Conservation (phyloP, 1,140 invertebrate species). For the Hormaphis cornu region DNA sequence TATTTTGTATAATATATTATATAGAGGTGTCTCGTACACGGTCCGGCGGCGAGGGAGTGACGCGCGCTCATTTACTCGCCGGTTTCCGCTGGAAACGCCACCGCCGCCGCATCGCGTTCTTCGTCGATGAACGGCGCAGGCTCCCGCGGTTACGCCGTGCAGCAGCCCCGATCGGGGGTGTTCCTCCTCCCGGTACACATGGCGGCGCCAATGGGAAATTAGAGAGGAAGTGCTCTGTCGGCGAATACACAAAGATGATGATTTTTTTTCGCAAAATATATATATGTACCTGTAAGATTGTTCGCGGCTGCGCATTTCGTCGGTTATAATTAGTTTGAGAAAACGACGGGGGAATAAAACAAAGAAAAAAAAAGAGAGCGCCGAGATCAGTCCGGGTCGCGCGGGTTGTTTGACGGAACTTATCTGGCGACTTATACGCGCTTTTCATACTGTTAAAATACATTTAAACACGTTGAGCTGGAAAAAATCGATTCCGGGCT, state of each 20-base stretch:
- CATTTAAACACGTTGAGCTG: too few relatives aligned
- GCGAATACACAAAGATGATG: conserved; percentile 14
- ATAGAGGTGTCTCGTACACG: neutral
- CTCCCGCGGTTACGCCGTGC: conserved; percentile 17
- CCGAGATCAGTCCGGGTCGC: too few relatives aligned
- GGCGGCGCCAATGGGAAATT: conserved; percentile 27
- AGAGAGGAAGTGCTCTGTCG: conserved; percentile 22
- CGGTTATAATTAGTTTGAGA: too few relatives aligned
- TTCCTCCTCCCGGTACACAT: conserved; percentile 14
- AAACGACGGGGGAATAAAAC: too few relatives aligned
- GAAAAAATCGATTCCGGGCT: too few relatives aligned
- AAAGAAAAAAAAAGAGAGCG: too few relatives aligned
- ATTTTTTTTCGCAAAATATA: neutral
- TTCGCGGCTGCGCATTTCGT: too few relatives aligned
- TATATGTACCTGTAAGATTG: neutral
- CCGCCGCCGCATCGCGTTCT: neutral
- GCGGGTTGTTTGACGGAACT: too few relatives aligned
- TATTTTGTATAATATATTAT: neutral
- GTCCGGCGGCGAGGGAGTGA: neutral
- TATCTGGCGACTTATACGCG: too few relatives aligned
- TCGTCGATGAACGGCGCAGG: conserved; percentile 23
- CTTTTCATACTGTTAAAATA: too few relatives aligned
- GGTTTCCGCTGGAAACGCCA: conserved; percentile 28
- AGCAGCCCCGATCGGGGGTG: too few relatives aligned
- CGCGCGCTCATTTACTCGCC: neutral